These are phyloP conservation scores for Bradysia coprophila DNA, from an alignment of 1,140 invertebrate genomes.

Conservation along the genomic window DNA sequence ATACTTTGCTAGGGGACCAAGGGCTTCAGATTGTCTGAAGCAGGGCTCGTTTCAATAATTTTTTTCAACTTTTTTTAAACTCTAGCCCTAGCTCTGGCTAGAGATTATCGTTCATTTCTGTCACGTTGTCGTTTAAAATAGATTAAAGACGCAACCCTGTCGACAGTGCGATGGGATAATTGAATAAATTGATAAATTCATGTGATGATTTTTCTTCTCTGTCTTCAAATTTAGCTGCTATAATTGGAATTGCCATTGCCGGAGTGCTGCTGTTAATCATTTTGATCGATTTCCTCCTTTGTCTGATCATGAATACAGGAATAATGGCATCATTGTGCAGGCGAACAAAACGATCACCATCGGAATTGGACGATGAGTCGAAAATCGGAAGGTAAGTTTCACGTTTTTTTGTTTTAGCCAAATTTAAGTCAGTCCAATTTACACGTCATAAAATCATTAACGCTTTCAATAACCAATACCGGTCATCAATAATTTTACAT, in stretches of 20 bases:
- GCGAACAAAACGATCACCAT: slow-evolving; percentile 25
- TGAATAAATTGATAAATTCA: slow-evolving; percentile 24
- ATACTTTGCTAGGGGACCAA: too few relatives aligned
- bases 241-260: slow-evolving; percentile 58
- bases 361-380: slow-evolving; percentile 45
- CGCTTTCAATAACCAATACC: too few relatives aligned
- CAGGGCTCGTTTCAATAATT: too few relatives aligned
- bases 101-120: too few relatives aligned
- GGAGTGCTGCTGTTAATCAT: slow-evolving; percentile 53
- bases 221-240: slow-evolving; percentile 39
- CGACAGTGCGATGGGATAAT: background rate
- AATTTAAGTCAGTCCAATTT: too few relatives aligned
- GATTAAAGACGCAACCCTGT: too few relatives aligned
- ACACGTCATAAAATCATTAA: too few relatives aligned
- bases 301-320: slow-evolving; percentile 33
- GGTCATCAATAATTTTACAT: too few relatives aligned
- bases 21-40: too few relatives aligned
- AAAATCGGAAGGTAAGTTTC: slow-evolving; percentile 58
- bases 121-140: too few relatives aligned
- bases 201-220: slow-evolving; percentile 35
- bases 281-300: slow-evolving; percentile 57
- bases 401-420: background rate
- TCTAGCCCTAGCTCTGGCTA: too few relatives aligned
- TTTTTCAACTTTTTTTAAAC: too few relatives aligned
- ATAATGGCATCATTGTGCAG: slow-evolving; percentile 54